Base-by-base conservation (phyloP, 2,113 vertebrate genomes). In the Leucosticte australis region DNA sequence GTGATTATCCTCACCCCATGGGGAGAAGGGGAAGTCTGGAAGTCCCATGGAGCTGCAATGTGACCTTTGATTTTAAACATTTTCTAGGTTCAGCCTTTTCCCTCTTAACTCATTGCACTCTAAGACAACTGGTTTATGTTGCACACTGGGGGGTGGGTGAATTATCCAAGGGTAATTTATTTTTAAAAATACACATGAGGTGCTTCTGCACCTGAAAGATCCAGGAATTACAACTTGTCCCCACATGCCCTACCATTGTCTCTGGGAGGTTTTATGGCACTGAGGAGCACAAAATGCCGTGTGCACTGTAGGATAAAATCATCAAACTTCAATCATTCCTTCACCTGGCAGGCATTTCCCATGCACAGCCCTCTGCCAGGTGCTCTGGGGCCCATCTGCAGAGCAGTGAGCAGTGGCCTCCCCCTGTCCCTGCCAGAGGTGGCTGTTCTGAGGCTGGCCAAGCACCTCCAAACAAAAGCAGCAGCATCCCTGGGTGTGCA, bases 121-220 rank as follows among this genome's bases (percentile, higher is more conserved):
- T 57, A 16, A 80, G 33, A 49, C 19, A 46, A 11, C 22, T 30
- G 60, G 39, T 42, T 73, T 15, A 21, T 55, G 21, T 27, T 64
- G 56, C 56, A 42, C 26, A 28, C 24, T 9, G 2, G 0, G 27
- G 5, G 8, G 15, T 15, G 7, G 3, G 3, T 33, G 20, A 44
- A 55, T 73, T 55, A 81, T 24, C 35, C 1, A 0, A 59, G 24
- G 41, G 56, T 17, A 24, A 27, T 56, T 59, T 18, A 21, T 47
- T 84, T 71, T 41, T 0, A 28, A 92, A 94, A 84, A 55, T 6
- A 78, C 6, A 4, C 18, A 13, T 3, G 10, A 91, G 71, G 35
- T 39, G 70, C 59, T 87, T 68, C 57, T 35, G 26, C 39, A 52
- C 35, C 22, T 81, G 91, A 53, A 79, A 73, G 15, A 30, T 4